Evolutionary conservation across 2,797 vertebrate species (phyloP).

Genomic region (Clarias pachynema): DNA sequence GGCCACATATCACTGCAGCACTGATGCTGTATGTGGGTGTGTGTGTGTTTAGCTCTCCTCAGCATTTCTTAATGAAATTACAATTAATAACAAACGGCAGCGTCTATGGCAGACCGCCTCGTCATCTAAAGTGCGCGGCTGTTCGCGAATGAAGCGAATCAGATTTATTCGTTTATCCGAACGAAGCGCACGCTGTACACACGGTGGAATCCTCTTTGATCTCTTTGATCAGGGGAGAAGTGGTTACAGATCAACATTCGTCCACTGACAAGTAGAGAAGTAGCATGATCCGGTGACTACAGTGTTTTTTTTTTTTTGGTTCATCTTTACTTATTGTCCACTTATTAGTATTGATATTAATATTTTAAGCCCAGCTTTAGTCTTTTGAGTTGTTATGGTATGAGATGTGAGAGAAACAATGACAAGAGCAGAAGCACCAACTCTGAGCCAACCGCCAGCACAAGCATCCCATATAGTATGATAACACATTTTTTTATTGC

Average conservation of each 20-base stretch:
- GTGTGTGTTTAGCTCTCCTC: conserved; percentile 47
- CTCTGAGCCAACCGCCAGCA: conserved; percentile 27
- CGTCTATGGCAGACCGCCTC: conserved; percentile 1
- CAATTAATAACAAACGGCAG: conserved; percentile 52
- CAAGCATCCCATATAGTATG: too few species aligned
- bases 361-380: neutral
- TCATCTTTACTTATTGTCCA: neutral
- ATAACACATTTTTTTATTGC: neutral
- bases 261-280: neutral
- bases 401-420: neutral
- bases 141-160: neutral
- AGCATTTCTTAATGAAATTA: conserved; percentile 59
- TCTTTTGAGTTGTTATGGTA: neutral
- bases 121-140: conserved; percentile 29
- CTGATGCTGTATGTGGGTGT: conserved; percentile 16
- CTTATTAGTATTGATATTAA: neutral
- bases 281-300: neutral
- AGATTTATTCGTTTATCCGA: neutral
- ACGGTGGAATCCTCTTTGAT: neutral
- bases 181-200: neutral
- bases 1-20: conserved; percentile 8
- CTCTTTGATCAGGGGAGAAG: neutral
- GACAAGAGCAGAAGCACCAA: conserved; percentile 41
- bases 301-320: neutral
- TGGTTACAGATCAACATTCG: neutral